Evolutionary conservation across 2,888 invertebrate genomes (phyloP), one percentile per base, ranked within the genome.

Genomic region (Schizotus pectinicornis): DNA sequence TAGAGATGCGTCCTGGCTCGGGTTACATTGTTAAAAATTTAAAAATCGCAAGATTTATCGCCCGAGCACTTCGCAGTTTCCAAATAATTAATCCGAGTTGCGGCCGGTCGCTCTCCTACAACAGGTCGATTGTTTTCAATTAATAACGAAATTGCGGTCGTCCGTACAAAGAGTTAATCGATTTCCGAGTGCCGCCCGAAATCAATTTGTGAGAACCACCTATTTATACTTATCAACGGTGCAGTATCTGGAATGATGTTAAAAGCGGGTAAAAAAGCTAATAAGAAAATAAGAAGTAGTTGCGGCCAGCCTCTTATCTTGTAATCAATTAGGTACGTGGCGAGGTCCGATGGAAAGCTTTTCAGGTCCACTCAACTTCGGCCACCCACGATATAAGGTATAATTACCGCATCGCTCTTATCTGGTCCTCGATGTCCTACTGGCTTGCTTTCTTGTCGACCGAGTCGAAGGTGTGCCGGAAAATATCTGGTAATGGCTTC

Each of bases 171-270:
- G 22, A 22, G 22, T 22, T 22, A 22, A 22, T 22, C 22, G 22
- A 22, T 22, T 22, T 22, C 22, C 22, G 22, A 22, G 22, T 22
- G 5, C 22, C 56, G 55, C 51, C 56, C 62, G 61, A 65, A 67
- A 68, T 67, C 64, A 66, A 68, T 67, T 68, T 68, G 62, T 61
- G 43, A 52, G 46, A 61, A 56, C 64, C 61, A 62, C 41, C 64
- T 64, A 65, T 66, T 67, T 68, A 66, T 63, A 65, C 63, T 68
- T 65, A 68, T 67, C 68, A 60, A 58, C 59, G 53, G 66, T 64
- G 61, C 63, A 67, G 63, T 68, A 68, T 67, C 67, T 63, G 59
- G 58, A 62, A 65, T 60, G 61, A 61, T 61, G 62, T 59, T 62
- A 51, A 56, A 47, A 64, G 63, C 59, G 57, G 61, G 53, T 62